Percentiles rank a stretch among this genome's conserved stretches.
phyloP scores from a whole-genome alignment of 1,140 invertebrate genomes.

The Portunus trituberculatus region DNA sequence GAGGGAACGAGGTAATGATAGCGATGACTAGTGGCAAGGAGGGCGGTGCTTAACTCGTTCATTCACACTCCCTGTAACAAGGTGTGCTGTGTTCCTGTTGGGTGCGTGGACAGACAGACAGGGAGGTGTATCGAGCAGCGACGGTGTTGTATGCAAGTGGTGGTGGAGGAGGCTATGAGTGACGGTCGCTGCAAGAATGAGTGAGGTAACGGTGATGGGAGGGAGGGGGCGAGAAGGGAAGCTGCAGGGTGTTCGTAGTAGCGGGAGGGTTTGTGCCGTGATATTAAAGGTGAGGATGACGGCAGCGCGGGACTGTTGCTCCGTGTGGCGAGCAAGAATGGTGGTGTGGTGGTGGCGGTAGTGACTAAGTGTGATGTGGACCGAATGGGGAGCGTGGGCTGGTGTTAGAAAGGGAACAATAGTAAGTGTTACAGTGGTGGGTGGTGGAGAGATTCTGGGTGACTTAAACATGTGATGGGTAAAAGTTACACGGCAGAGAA shows the following conservation, averaged over 20 bases:
- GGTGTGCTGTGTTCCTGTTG: too few species aligned
- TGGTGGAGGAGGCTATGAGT: not conserved
- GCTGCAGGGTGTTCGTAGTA: not conserved
- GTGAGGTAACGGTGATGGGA: not conserved
- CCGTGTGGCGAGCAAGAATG: not conserved
- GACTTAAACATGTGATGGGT: not conserved
- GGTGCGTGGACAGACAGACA: too few species aligned
- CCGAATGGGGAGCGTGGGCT: not conserved
- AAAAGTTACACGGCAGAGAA: not conserved
- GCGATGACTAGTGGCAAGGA: not conserved
- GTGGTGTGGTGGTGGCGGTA: not conserved
- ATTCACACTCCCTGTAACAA: too few species aligned
- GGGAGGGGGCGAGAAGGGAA: not conserved
- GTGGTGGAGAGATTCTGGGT: not conserved
- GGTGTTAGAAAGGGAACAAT: not conserved
- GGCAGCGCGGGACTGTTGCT: not conserved
- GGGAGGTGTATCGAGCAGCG: too few species aligned
- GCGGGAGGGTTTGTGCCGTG: constrained; percentile 4
- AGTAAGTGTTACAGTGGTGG: not conserved
- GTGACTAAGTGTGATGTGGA: not conserved
- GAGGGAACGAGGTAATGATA: constrained; percentile 7
- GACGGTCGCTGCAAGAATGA: not conserved
- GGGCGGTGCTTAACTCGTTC: not conserved
- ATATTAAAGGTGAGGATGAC: not conserved
- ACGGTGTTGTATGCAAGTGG: not conserved